phyloP scores from a whole-genome alignment of 2,113 vertebrate genomes.

The Apodemus speciosus region DNA sequence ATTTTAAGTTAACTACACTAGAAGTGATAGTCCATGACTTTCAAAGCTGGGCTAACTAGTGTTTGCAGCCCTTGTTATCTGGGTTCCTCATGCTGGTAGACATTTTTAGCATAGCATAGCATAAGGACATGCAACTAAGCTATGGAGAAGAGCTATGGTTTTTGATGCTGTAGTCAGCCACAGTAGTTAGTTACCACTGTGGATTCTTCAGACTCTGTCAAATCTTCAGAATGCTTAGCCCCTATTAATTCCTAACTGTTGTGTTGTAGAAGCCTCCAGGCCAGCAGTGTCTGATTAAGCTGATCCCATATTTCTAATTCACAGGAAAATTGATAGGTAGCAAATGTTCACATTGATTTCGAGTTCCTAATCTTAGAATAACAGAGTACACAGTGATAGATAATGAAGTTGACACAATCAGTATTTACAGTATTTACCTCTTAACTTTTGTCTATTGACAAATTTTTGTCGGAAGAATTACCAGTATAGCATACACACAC shows the following conservation, averaged over 20 bases:
- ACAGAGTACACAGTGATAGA: neutral
- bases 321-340: neutral
- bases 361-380: neutral
- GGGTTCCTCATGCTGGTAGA: neutral
- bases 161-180: too few species aligned
- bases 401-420: neutral
- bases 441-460: slow-evolving; percentile 57
- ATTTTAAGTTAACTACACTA: neutral
- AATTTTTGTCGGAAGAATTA: slow-evolving; percentile 67
- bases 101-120: neutral
- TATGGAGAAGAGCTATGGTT: neutral
- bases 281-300: neutral
- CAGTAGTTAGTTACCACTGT: neutral
- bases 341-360: neutral
- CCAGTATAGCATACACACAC: slow-evolving; percentile 20
- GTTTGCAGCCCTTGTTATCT: neutral
- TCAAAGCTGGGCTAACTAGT: neutral
- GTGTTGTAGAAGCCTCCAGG: neutral
- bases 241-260: neutral
- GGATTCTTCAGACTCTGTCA: neutral
- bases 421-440: neutral
- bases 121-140: neutral
- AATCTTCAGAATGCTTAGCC: neutral
- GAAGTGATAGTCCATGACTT: neutral
- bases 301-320: neutral